phyloP scores from a whole-genome alignment of 2,113 vertebrate genomes.

The Rhinoderma darwinii region DNA sequence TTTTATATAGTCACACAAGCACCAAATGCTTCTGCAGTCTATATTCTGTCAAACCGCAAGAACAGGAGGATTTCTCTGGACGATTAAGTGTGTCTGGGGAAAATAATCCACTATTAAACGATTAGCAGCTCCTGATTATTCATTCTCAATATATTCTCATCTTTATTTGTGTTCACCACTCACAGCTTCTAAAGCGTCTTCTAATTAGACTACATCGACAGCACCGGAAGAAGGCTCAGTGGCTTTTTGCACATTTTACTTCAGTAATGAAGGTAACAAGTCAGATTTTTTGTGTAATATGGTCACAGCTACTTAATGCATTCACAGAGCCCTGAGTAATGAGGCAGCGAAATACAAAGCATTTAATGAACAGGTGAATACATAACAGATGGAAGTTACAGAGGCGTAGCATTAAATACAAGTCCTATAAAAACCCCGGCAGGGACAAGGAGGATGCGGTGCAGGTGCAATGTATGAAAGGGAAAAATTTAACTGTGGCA shows the following conservation, averaged over 20 bases:
- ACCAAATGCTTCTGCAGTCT: neutral
- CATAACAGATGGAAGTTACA: conserved; percentile 4
- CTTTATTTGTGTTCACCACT: conserved; percentile 17
- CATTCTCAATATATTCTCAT: neutral
- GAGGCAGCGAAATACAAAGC: neutral
- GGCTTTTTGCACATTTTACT: neutral
- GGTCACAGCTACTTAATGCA: conserved; percentile 29
- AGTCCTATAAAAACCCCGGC: neutral
- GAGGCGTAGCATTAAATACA: conserved; percentile 5
- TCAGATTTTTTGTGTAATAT: conserved; percentile 35
- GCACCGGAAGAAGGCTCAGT: neutral
- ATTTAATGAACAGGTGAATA: conserved; percentile 20
- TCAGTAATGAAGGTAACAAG: conserved; percentile 38
- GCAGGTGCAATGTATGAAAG: neutral
- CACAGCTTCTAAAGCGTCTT: conserved; percentile 17
- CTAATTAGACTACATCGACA: conserved; percentile 12
- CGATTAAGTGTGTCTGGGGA: neutral
- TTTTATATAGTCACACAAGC: neutral
- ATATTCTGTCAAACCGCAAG: neutral
- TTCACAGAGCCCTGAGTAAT: conserved; percentile 6
- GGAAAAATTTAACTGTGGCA: no score
- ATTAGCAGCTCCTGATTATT: neutral
- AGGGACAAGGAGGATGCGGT: neutral
- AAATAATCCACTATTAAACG: neutral
- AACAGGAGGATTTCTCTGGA: neutral